Evolutionary conservation across 2,888 invertebrate genomes (phyloP).

Genomic region (Macaria liturata): DNA sequence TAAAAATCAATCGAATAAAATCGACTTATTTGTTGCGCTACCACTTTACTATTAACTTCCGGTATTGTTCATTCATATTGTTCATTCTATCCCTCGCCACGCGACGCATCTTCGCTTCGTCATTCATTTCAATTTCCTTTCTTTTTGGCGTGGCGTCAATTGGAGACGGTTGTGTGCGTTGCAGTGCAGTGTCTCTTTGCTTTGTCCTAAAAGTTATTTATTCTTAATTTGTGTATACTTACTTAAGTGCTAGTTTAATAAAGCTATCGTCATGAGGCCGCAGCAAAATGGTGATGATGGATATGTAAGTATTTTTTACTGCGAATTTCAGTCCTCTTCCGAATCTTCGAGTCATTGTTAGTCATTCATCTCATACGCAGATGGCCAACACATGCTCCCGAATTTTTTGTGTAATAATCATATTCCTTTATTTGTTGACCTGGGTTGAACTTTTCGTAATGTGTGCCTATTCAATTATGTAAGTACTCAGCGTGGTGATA

Average conservation of each 20-base stretch:
- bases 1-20: background rate
- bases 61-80: conserved; percentile 6
- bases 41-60: background rate
- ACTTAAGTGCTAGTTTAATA: conserved; percentile 13
- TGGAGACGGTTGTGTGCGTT: conserved; percentile 43
- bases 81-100: background rate
- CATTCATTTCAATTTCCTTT: conserved; percentile 33
- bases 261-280: conserved; percentile 62
- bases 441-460: too few relatives aligned
- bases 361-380: too few relatives aligned
- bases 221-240: background rate
- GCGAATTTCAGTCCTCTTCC: background rate
- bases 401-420: too few relatives aligned
- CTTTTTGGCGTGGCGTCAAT: conserved; percentile 74
- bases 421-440: too few relatives aligned
- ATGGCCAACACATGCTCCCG: too few relatives aligned
- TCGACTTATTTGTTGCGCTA: background rate
- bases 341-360: too few relatives aligned
- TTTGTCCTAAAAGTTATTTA: conserved; percentile 36
- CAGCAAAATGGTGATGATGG: conserved; percentile 79
- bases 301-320: conserved; percentile 62
- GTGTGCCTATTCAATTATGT: too few relatives aligned
- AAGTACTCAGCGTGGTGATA: too few relatives aligned
- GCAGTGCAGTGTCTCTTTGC: conserved; percentile 2
- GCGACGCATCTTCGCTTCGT: background rate